Conservation (phyloP, 1,140 invertebrate genomes). For the Phymorhynchus buccinoides region DNA sequence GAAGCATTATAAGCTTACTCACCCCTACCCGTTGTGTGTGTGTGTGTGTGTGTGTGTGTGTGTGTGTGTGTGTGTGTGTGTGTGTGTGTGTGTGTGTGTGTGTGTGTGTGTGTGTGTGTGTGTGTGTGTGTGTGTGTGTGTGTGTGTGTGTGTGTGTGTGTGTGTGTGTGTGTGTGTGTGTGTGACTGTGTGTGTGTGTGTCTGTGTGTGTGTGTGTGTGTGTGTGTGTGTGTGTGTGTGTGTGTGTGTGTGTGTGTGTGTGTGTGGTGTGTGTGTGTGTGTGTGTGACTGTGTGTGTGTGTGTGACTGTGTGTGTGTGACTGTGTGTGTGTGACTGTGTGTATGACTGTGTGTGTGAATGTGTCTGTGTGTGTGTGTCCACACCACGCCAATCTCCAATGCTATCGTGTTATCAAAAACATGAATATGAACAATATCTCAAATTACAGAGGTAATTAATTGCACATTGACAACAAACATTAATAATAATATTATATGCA, state of each 20-base stretch:
- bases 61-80: too few species aligned
- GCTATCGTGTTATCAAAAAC: not conserved
- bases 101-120: not conserved
- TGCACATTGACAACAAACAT: not conserved
- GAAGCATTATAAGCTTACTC: too few species aligned
- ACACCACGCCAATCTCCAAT: not conserved
- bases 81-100: not conserved
- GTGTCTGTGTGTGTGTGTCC: not conserved
- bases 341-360: not conserved
- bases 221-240: not conserved
- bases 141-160: constrained; percentile 7
- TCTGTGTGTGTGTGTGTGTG: not conserved
- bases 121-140: not conserved
- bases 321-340: not conserved
- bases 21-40: too few species aligned
- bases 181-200: not conserved
- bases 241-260: not conserved
- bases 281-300: not conserved
- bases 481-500: too few species aligned
- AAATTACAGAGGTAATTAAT: not conserved
- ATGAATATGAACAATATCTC: too few species aligned
- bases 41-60: too few species aligned
- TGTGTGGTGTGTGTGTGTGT: not conserved
- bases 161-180: constrained; percentile 21
- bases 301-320: not conserved